phyloP scores from a whole-genome alignment of 2,888 invertebrate genomes.

The Agrotis exclamationis region DNA sequence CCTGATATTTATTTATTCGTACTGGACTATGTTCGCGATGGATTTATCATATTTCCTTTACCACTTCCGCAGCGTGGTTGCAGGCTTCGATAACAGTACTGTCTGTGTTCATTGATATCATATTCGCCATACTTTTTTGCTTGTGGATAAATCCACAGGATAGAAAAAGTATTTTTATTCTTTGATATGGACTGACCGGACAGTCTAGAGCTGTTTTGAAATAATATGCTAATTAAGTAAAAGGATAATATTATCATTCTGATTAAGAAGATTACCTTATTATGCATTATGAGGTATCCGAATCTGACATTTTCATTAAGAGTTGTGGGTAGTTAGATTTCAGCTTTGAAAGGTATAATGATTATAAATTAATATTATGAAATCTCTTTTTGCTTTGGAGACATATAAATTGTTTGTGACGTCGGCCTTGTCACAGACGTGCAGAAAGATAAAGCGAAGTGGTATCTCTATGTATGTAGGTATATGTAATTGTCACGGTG shows the following conservation, averaged over 20 bases:
- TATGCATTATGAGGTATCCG: neutral
- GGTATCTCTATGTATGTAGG: constrained; percentile 71
- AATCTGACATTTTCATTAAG: neutral
- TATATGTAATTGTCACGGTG: constrained; percentile 85
- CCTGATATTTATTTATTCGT: constrained; percentile 66
- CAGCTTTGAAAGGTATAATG: constrained; percentile 26
- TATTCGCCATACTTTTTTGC: constrained; percentile 46
- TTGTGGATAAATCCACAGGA: constrained; percentile 7
- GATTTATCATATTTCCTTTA: constrained; percentile 87
- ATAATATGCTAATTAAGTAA: neutral
- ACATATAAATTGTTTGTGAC: constrained; percentile 66
- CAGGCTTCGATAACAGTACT: constrained; percentile 78
- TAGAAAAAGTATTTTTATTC: neutral
- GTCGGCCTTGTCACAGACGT: constrained; percentile 78
- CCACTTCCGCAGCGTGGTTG: constrained; percentile 82
- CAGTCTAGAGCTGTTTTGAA: neutral
- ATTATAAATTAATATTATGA: constrained; percentile 19
- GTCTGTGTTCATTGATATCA: constrained; percentile 66
- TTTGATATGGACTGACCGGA: neutral
- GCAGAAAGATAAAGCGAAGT: constrained; percentile 82
- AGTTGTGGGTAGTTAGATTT: constrained; percentile 27
- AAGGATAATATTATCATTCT: neutral
- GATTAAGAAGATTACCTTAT: constrained; percentile 6
- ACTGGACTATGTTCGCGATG: constrained; percentile 80
- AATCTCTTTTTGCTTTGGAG: constrained; percentile 37